phyloP scores from a whole-genome alignment of 2,797 vertebrate species.

The Phataginus tetradactyla region DNA sequence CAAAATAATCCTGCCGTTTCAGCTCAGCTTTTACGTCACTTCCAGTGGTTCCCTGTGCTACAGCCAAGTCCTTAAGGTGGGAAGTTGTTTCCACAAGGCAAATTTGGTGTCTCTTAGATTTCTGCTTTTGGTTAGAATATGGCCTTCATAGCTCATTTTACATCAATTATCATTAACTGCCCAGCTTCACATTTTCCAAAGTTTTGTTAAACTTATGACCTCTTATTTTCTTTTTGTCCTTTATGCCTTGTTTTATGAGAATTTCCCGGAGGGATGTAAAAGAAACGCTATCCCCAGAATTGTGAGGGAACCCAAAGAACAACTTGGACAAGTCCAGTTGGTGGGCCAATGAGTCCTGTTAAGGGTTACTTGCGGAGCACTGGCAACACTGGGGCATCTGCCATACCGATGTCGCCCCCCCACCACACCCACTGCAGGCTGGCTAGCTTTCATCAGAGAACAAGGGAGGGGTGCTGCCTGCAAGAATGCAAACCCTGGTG shows the following conservation, averaged over 20 bases:
- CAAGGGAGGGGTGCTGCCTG: no score
- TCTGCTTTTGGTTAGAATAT: background rate
- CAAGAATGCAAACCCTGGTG: no score
- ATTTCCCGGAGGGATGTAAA: no score
- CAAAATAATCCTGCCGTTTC: background rate
- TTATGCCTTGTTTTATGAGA: background rate
- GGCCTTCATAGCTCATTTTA: background rate
- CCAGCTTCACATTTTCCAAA: background rate
- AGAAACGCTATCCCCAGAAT: no score
- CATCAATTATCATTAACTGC: background rate
- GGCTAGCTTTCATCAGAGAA: no score
- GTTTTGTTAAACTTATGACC: background rate
- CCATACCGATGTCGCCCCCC: no score
- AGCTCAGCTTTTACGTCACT: background rate
- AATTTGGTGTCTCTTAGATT: background rate
- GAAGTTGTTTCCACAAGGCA: background rate
- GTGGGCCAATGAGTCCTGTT: no score
- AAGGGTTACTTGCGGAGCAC: no score
- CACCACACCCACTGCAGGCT: no score
- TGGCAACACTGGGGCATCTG: no score
- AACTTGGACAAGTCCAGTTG: no score
- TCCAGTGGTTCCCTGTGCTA: background rate
- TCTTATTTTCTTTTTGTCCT: background rate
- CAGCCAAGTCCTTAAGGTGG: background rate
- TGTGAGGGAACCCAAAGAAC: no score